These are phyloP conservation scores for Tympanuchus pallidicinctus DNA, from an alignment of 2,113 vertebrate species.

Conservation along the genomic window DNA sequence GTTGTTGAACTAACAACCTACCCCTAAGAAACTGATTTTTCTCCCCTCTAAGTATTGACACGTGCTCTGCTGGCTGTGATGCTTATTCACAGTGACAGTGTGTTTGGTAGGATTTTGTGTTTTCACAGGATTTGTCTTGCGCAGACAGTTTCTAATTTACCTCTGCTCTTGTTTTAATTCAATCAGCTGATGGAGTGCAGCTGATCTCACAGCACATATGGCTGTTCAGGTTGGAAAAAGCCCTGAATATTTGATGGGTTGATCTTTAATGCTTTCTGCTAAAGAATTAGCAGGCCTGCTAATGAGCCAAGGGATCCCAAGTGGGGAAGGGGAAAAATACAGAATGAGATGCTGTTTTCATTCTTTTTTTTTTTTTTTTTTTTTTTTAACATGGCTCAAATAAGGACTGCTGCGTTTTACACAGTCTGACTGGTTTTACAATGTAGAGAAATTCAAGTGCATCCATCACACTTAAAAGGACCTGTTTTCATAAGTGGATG, in stretches of 20 bases:
- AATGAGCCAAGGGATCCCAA: constrained; percentile 53
- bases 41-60: constrained; percentile 57
- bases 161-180: constrained; percentile 68
- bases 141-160: constrained; percentile 67
- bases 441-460: background rate
- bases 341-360: constrained; percentile 21
- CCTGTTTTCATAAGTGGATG: background rate
- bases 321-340: constrained; percentile 1
- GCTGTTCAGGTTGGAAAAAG: constrained; percentile 38
- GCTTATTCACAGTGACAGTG: constrained; percentile 60
- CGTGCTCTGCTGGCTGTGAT: constrained; percentile 39
- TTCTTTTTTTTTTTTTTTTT: background rate
- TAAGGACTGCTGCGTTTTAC: background rate
- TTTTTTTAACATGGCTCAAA: background rate
- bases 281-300: constrained; percentile 51
- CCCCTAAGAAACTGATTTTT: constrained; percentile 68
- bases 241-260: constrained; percentile 47
- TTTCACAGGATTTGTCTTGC: constrained; percentile 63
- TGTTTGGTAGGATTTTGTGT: constrained; percentile 59
- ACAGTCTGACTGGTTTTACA: background rate
- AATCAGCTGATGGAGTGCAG: constrained; percentile 63
- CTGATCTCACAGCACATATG: constrained; percentile 63
- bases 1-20: constrained; percentile 59
- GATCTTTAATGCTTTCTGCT: constrained; percentile 55
- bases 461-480: background rate